phyloP scores from a whole-genome alignment of 2,888 invertebrate genomes.

The Meliscaeva auricollis region DNA sequence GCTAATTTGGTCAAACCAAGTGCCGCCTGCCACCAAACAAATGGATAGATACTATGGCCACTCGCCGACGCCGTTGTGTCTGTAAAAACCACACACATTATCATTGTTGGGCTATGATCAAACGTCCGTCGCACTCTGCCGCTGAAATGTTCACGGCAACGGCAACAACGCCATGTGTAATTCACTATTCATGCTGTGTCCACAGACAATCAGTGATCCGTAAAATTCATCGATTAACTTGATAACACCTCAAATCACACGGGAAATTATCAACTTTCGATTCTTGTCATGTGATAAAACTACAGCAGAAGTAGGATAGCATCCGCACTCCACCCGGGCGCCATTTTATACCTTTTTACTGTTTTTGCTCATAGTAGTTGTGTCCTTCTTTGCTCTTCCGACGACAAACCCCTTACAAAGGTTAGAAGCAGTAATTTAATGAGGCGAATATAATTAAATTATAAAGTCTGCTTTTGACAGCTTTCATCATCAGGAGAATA shows the following conservation, averaged over 20 bases:
- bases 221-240: conserved; percentile 73
- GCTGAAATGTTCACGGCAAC: too few species aligned
- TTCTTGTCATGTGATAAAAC: conserved; percentile 39
- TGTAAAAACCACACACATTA: conserved; percentile 21
- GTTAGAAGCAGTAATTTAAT: conserved; percentile 61
- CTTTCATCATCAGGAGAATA: conserved; percentile 55
- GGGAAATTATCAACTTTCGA: conserved; percentile 44
- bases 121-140: too few species aligned
- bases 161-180: too few species aligned
- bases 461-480: conserved; percentile 73
- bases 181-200: conserved; percentile 11
- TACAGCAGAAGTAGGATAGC: too few species aligned
- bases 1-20: conserved; percentile 55
- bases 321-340: conserved; percentile 4
- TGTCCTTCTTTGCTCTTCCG: not conserved
- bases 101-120: conserved; percentile 11
- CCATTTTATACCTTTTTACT: conserved; percentile 20
- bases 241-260: conserved; percentile 74
- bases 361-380: not conserved
- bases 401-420: not conserved
- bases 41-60: not conserved
- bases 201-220: conserved; percentile 59
- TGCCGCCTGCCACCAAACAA: conserved; percentile 29
- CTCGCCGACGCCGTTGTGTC: conserved; percentile 5
- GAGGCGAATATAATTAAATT: conserved; percentile 74